Conservation (phyloP, 2,888 invertebrate genomes). For the Ennomos quercinarius region DNA sequence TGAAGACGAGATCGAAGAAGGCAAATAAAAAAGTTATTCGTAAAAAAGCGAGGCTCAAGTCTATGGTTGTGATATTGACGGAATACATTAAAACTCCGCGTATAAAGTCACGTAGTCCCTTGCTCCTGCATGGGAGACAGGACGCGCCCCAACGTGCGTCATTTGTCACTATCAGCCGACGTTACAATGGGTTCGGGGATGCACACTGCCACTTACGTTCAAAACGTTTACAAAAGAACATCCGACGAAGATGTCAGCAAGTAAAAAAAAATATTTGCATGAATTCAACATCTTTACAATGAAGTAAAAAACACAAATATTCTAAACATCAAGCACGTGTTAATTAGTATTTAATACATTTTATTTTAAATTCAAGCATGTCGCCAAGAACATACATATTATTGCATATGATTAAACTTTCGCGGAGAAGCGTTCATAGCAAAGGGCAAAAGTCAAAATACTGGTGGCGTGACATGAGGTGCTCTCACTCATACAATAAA, state of each 20-base stretch:
- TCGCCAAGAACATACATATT: neutral
- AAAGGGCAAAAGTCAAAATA: conserved; percentile 16
- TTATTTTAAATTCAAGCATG: conserved; percentile 1
- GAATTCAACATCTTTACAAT: too few species aligned
- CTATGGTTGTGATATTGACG: neutral
- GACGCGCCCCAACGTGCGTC: conserved; percentile 43
- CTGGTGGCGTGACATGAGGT: conserved; percentile 3
- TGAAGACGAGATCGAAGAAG: neutral
- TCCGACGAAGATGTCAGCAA: conserved; percentile 1
- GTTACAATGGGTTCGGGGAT: conserved; percentile 33
- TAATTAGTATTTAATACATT: too few species aligned
- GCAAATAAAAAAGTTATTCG: neutral
- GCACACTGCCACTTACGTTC: conserved; percentile 19
- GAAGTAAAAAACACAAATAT: too few species aligned
- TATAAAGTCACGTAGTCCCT: conserved; percentile 53
- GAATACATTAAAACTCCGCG: conserved; percentile 35
- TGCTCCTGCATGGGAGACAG: conserved; percentile 31
- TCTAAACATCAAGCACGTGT: too few species aligned
- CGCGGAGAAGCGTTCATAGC: conserved; percentile 7
- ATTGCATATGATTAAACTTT: conserved; percentile 22
- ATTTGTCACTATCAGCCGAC: conserved; percentile 59
- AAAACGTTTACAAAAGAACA: neutral
- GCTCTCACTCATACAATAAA: neutral
- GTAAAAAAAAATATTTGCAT: too few species aligned
- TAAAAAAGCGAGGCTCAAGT: neutral